Conservation (phyloP, 2,888 invertebrate genomes). For the Microchrysa polita region DNA sequence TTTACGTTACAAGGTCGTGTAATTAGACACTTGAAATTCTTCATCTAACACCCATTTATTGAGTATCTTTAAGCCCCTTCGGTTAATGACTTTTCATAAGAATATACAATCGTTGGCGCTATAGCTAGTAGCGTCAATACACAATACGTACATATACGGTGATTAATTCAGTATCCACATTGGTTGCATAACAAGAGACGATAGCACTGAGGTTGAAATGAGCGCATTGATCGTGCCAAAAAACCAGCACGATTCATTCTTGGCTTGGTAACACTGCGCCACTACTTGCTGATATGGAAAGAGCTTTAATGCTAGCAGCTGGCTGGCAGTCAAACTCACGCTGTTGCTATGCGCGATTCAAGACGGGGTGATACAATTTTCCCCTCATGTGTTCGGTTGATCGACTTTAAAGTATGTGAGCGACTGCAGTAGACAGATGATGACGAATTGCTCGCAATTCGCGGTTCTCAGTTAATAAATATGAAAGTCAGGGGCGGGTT, state of each 20-base stretch:
- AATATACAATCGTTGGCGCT: too few relatives aligned
- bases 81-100: too few relatives aligned
- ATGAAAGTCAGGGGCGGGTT: background rate
- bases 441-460: background rate
- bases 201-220: background rate
- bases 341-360: background rate
- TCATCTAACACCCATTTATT: too few relatives aligned
- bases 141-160: too few relatives aligned
- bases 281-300: background rate
- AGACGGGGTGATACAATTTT: too few relatives aligned
- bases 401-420: background rate
- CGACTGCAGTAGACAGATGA: background rate
- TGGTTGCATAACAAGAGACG: background rate
- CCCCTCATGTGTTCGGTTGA: too few relatives aligned
- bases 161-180: background rate
- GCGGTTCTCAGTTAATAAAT: background rate
- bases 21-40: too few relatives aligned
- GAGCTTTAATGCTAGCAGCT: too few relatives aligned
- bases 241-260: background rate
- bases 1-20: too few relatives aligned
- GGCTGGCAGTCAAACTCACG: background rate
- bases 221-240: background rate
- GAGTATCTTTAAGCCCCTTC: too few relatives aligned
- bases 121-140: too few relatives aligned
- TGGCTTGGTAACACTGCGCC: background rate